Evolutionary conservation across 2,888 invertebrate species (phyloP), one percentile per base, ranked within the genome.

Genomic region (Himalopsyche tibetana): DNA sequence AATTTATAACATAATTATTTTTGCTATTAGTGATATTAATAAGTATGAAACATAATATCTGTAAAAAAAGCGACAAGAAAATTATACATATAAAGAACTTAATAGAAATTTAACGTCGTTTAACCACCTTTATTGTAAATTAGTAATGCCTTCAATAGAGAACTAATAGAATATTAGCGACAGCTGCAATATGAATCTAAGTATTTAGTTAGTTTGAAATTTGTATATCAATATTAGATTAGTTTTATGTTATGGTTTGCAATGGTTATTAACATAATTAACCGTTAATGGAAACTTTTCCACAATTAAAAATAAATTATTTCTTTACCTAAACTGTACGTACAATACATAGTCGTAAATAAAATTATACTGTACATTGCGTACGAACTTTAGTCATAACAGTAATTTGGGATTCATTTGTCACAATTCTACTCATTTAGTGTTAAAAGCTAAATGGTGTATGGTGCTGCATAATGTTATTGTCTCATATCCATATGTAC

Each of bases 381-480:
- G 36, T 74, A 42, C 45, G 42, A 80, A 51, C 51, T 80, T 80
- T n/a, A 42, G 45, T 28, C 51, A 42, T 80, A 80, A 82, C 55
- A 82, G 56, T 55, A 40, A 82, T 51, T 74, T 82, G 55, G 82
- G 55, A 40, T 55, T 45, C 86, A 88, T 88, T 88, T 86, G 84
- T 88, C 85, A 88, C 86, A 87, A 82, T 88, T 86, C 82, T 84
- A 85, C 85, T 86, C 88, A 88, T 88, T 88, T 88, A 82, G 84
- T 84, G 87, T 86, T 88, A 88, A 88, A 88, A 88, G 88, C 88
- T 85, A 85, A 88, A 88, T 87, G 85, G 84, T 88, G 88, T 87
- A 88, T 86, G 74, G 40, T 19, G 28, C 82, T 36, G 84, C 80
- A 83, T 81, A 69, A 83, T 83, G 83, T 63, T 82, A 85, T 82